These are phyloP conservation scores for Nycticorax nycticorax DNA, from an alignment of 2,113 vertebrate species.

Conservation along the genomic window DNA sequence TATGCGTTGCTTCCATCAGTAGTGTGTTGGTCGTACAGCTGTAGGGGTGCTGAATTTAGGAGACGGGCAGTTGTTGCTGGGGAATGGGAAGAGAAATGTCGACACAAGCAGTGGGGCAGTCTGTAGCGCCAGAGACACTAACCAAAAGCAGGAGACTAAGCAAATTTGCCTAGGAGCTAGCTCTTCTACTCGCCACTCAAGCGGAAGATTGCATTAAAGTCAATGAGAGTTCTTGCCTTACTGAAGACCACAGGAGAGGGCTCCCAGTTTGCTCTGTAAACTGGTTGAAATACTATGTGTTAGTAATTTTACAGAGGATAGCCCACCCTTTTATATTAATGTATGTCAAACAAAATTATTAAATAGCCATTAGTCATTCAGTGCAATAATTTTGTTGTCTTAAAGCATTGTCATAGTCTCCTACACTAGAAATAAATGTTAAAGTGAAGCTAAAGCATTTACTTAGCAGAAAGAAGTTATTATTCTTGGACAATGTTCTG, in stretches of 20 bases:
- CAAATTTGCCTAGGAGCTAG: not conserved
- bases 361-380: not conserved
- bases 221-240: not conserved
- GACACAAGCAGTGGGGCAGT: not conserved
- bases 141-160: not conserved
- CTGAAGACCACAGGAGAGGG: not conserved
- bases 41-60: not conserved
- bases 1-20: not conserved
- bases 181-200: not conserved
- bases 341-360: not conserved
- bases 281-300: not conserved
- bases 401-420: not conserved
- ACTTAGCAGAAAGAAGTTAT: not conserved
- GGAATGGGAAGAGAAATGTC: not conserved
- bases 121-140: not conserved
- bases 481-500: not conserved
- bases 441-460: conserved; percentile 3
- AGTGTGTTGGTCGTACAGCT: accelerated
- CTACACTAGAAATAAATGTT: not conserved
- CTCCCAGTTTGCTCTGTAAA: not conserved
- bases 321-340: not conserved
- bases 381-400: not conserved
- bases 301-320: not conserved
- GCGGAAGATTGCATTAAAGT: not conserved
- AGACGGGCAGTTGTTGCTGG: not conserved